A percentile compares a stretch with the other conserved stretches of the same genome.
Conservation (phyloP, 30 jellyfish, hydroid and myxozoan genomes). For the Turritopsis rubra region DNA sequence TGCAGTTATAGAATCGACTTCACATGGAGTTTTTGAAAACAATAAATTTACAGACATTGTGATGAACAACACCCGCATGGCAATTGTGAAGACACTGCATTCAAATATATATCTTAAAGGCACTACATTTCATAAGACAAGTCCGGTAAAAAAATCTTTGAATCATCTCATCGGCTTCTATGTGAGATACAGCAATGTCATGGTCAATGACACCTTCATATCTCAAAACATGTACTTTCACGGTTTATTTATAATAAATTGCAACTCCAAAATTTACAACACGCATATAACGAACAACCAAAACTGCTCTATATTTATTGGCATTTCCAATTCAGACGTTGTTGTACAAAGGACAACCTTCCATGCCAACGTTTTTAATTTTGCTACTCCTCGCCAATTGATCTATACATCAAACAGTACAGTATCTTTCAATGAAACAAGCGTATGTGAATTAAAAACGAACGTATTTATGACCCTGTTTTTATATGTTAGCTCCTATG, state of each 20-base stretch:
- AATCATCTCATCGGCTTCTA: not conserved
- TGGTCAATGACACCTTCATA: not conserved
- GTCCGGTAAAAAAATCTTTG: not conserved
- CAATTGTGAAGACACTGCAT: not conserved
- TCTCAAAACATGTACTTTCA: too few species aligned
- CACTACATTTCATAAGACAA: not conserved
- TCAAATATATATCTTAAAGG: not conserved
- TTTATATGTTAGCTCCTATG: too few species aligned
- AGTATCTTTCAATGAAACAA: not conserved
- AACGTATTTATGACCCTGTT: too few species aligned
- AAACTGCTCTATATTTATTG: too few species aligned
- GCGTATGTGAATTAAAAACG: too few species aligned
- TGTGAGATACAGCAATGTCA: not conserved
- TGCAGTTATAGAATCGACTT: not conserved
- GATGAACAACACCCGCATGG: too few species aligned
- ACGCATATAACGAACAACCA: not conserved
- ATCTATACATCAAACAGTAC: not conserved
- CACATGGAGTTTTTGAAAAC: not conserved
- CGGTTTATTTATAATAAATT: not conserved
- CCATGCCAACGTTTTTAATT: not conserved
- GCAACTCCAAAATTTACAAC: not conserved
- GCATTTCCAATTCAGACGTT: not conserved
- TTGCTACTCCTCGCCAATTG: not conserved
- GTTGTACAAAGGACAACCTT: not conserved
- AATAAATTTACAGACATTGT: not conserved